These are phyloP conservation scores for Doris montereyensis DNA, from an alignment of 2,888 invertebrate species.

Conservation along the genomic window DNA sequence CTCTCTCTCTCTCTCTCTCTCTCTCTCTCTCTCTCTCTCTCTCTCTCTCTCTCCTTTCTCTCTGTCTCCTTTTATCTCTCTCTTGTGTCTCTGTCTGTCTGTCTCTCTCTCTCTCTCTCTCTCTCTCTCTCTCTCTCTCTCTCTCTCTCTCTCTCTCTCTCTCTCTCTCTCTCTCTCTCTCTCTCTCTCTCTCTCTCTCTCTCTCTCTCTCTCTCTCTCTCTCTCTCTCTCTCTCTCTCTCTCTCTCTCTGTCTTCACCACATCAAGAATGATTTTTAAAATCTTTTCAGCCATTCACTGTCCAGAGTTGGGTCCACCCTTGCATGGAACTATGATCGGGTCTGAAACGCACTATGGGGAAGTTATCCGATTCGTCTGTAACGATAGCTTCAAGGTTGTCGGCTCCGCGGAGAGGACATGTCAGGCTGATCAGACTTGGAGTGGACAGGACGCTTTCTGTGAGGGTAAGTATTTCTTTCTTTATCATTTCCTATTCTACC, in stretches of 20 bases:
- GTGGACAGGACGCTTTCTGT: slow-evolving; percentile 90
- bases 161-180: too few species aligned
- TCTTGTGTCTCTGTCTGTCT: too few species aligned
- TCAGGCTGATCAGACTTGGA: slow-evolving; percentile 95
- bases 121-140: too few species aligned
- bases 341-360: slow-evolving; percentile 95
- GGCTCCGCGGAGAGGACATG: slow-evolving; percentile 93
- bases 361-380: slow-evolving; percentile 95
- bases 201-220: slow-evolving; percentile 15
- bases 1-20: too few species aligned
- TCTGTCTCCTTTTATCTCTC: too few species aligned
- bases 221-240: not conserved
- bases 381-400: slow-evolving; percentile 91
- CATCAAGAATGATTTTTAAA: not conserved
- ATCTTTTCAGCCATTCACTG: slow-evolving; percentile 90
- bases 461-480: slow-evolving; percentile 89
- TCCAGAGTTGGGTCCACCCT: slow-evolving; percentile 90
- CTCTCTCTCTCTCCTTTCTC: too few species aligned
- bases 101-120: too few species aligned
- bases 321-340: slow-evolving; percentile 93
- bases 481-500: too few species aligned
- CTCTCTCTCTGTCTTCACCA: not conserved
- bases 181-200: too few species aligned
- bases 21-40: too few species aligned
- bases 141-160: too few species aligned